These are phyloP conservation scores for Xylota sylvarum DNA, from an alignment of 2,888 invertebrate genomes.

Conservation along the genomic window DNA sequence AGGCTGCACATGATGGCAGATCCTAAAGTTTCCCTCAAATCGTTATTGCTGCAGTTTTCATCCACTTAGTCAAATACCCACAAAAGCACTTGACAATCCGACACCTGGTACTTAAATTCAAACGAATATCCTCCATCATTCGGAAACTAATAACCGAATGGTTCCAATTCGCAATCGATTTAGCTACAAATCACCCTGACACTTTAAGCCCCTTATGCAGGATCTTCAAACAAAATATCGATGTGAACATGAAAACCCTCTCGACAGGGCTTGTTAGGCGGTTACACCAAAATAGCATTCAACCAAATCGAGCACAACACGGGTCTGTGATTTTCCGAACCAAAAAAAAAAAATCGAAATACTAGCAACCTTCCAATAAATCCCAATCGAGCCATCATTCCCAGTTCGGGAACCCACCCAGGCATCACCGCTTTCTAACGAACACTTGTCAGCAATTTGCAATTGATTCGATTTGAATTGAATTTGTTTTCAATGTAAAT, in stretches of 20 bases:
- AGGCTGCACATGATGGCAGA: conserved; percentile 22
- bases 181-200: conserved; percentile 42
- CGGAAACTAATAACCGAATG: conserved; percentile 7
- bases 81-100: neutral
- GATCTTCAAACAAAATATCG: conserved; percentile 26
- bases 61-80: neutral
- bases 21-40: neutral
- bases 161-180: conserved; percentile 18
- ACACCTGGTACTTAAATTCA: conserved; percentile 14
- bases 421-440: neutral
- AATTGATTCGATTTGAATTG: conserved; percentile 63
- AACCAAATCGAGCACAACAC: conserved; percentile 11
- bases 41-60: neutral
- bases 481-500: conserved; percentile 65
- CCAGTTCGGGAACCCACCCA: neutral
- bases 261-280: conserved; percentile 22
- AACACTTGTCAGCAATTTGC: conserved; percentile 67
- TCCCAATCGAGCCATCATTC: conserved; percentile 23
- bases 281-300: conserved; percentile 7
- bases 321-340: conserved; percentile 21
- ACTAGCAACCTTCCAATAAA: conserved; percentile 38
- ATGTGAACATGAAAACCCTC: conserved; percentile 31
- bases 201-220: conserved; percentile 41
- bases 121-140: neutral
- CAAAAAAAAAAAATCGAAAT: conserved; percentile 19